These are phyloP conservation scores for Piezodorus guildinii DNA, from an alignment of 1,140 invertebrate species.

Conservation along the genomic window DNA sequence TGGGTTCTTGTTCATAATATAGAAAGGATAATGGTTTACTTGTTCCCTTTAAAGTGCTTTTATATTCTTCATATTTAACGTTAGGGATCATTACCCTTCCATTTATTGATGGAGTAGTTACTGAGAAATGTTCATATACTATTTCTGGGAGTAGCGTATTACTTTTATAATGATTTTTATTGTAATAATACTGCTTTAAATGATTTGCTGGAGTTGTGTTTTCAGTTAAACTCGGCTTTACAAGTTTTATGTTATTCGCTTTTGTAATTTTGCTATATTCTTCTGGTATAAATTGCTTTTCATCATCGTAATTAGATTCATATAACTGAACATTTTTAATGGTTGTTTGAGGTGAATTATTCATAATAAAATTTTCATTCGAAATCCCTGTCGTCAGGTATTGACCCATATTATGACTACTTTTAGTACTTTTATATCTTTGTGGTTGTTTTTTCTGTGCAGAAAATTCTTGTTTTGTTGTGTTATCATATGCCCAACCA, in stretches of 20 bases:
- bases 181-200: not conserved
- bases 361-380: too few species aligned
- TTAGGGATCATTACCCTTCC: not conserved
- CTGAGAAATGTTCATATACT: conserved; percentile 15
- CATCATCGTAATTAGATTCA: too few species aligned
- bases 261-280: too few species aligned
- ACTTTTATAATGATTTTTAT: conserved; percentile 8
- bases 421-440: too few species aligned
- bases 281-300: too few species aligned
- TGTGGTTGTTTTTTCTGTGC: not conserved
- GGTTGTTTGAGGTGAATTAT: too few species aligned
- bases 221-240: too few species aligned
- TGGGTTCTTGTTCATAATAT: conserved; percentile 6
- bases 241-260: too few species aligned
- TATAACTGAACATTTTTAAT: too few species aligned
- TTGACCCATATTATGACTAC: too few species aligned
- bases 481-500: not conserved
- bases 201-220: not conserved
- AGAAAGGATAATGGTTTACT: not conserved
- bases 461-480: not conserved
- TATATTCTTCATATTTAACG: conserved; percentile 3
- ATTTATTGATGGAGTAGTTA: conserved; percentile 13
- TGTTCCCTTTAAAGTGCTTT: conserved; percentile 1
- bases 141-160: conserved; percentile 18
- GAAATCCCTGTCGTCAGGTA: too few species aligned